Base-by-base conservation (phyloP, 2,888 invertebrate genomes). In the Dasysyrphus tricinctus region DNA sequence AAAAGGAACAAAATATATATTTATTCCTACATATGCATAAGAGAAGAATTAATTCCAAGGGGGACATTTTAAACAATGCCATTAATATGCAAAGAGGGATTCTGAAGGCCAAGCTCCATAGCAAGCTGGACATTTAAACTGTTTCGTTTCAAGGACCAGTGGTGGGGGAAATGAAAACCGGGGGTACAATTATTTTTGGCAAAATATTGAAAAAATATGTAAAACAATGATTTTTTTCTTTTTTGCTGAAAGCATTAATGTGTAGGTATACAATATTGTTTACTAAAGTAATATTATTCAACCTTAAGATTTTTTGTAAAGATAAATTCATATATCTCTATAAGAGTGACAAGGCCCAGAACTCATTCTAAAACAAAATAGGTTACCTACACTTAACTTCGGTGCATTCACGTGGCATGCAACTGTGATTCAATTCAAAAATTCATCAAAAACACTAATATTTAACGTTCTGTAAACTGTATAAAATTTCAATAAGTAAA, bases 1-100 rank as follows among this genome's bases (percentile, higher is more conserved):
- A 34, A 12, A 32, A 14, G 3, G 11, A 2, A 29, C 1, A 56
- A 37, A 9, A 29, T 19, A 59, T n/a, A 14, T 51, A 24, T 24
- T 7, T 61, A 5, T 42, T 24, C 24, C 24, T 34, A 0, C 12
- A 32, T 29, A 0, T 59, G 8, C 42, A 42, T 39, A 67, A 8
- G 34, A 65, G 54, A 29, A 54, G 69, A 69, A 69, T 69, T 69
- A 54, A 54, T 69, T 69, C 54, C 69, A 69, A 54, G 37, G 69
- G 69, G 69, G 54, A 29, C 39, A 69, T 69, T 69, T 69, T 54
- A 69, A 69, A 69, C 54, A 69, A 69, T 54, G 39, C 54, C 39
- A 54, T 69, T 69, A 69, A 69, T 39, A 69, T 69, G 51, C 69
- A 61, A 24, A 69, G 54, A 54, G 69, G 39, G 54, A 54, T 34